A percentile compares a stretch with the other conserved stretches of the same genome.
These are phyloP conservation scores for Rapana venosa DNA, from an alignment of 2,888 invertebrate species.

Conservation along the genomic window DNA sequence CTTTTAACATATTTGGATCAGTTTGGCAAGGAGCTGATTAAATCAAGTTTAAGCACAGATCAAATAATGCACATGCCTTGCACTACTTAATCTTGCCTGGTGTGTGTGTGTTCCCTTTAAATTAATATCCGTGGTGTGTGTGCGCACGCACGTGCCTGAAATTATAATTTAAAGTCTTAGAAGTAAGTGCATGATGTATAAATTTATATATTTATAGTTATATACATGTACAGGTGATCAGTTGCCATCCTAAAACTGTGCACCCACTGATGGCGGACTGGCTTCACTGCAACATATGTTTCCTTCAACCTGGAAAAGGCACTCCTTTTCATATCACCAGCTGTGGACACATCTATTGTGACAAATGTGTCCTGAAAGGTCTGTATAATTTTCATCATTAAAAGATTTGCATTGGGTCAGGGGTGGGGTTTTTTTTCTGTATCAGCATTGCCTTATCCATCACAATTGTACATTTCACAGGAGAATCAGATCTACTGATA, in stretches of 20 bases:
- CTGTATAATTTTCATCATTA: not conserved
- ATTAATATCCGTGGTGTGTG: not conserved
- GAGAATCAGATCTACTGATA: too few relatives aligned
- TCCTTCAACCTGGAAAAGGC: constrained; percentile 70
- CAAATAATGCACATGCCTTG: not conserved
- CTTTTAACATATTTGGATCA: too few relatives aligned
- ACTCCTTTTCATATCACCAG: constrained; percentile 69
- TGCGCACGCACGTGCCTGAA: too few relatives aligned
- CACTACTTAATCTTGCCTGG: not conserved
- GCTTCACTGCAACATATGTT: constrained; percentile 76
- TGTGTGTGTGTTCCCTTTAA: not conserved
- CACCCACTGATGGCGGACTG: constrained; percentile 66
- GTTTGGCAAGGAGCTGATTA: too few relatives aligned
- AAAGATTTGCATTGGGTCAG: too few relatives aligned
- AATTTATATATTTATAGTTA: not conserved
- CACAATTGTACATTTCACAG: not conserved
- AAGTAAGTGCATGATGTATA: not conserved
- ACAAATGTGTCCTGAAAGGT: constrained; percentile 68
- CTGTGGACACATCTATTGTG: constrained; percentile 76
- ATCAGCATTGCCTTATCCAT: not conserved
- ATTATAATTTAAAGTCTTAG: too few relatives aligned
- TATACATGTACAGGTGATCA: constrained; percentile 36
- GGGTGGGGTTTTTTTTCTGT: not conserved
- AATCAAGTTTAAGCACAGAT: too few relatives aligned
- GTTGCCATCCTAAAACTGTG: not conserved